Evolutionary conservation across 2,113 vertebrate genomes (phyloP), one percentile per base, ranked within the genome.

Genomic region (Gymnarchus niloticus): DNA sequence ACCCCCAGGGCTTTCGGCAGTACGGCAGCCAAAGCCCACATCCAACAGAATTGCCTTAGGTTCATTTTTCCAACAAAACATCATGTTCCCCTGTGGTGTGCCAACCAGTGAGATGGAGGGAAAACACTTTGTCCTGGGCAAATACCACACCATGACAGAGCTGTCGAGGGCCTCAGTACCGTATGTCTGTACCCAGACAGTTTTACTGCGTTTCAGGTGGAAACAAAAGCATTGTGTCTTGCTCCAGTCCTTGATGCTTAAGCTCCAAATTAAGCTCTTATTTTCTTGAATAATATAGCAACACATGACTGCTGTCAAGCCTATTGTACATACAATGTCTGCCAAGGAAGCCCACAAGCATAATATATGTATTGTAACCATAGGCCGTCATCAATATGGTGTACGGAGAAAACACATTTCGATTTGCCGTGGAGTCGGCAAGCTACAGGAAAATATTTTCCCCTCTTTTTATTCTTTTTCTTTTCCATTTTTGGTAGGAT

Each of bases 51-150:
- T 57, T 12, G 14, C 84, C 84, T 78, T 56, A 33, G 65, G 61
- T 85, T 78, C 65, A 56, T 28, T 85, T 85, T 85, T 85, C 59
- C 84, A 85, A 49, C 21, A 56, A 77, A 85, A 85, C 84, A 85
- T 56, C 65, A 78, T 56, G 84, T 77, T 85, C 51, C 52, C 52
- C 48, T 56, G 65, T 33, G 5, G 7, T 28, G 33, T 85, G 84
- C 84, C 84, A 85, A 54, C 33, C 65, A 85, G 65, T 77, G 48
- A 85, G 28, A 77, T 33, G 65, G 33, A 8, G 83, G 76, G 21
- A 85, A 85, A 85, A 84, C 83, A 84, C 56, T 61, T 56, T 61
- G 83, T 59, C 83, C 83, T 46, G 83, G 37, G 44, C 84, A 85
- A 65, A 85, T 23, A 56, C 49, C 23, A 25, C 49, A 6, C 69